A percentile compares a stretch with the other conserved stretches of the same genome.
These are phyloP conservation scores for Zosterops borbonicus DNA, from an alignment of 2,113 vertebrate species.

Conservation along the genomic window DNA sequence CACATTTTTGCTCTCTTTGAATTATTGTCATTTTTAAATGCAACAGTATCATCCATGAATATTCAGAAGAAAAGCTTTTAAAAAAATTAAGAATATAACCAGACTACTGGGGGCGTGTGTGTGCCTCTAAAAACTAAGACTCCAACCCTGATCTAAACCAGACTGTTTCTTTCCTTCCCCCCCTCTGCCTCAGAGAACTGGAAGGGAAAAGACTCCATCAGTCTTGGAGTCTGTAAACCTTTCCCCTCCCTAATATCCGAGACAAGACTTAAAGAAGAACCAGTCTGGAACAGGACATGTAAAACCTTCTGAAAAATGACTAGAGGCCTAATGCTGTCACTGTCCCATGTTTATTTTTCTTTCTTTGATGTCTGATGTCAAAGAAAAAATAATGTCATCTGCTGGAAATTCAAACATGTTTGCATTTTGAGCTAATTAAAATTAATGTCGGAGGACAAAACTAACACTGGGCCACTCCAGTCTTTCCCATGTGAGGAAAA, in stretches of 20 bases:
- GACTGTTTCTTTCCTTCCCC: constrained; percentile 52
- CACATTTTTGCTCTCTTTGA: constrained; percentile 12
- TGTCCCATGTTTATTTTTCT: constrained; percentile 78
- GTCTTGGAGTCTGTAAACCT: constrained; percentile 57
- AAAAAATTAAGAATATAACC: constrained; percentile 48
- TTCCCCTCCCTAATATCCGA: constrained; percentile 70
- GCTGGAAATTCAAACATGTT: constrained; percentile 75
- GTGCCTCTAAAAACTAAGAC: constrained; percentile 50
- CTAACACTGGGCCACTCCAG: constrained; percentile 63
- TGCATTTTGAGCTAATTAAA: constrained; percentile 82
- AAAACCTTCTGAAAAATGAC: constrained; percentile 78
- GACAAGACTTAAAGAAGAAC: constrained; percentile 72
- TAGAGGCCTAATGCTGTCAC: constrained; percentile 74
- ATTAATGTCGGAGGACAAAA: constrained; percentile 79
- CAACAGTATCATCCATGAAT: constrained; percentile 11
- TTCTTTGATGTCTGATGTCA: constrained; percentile 80
- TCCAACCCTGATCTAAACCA: constrained; percentile 77
- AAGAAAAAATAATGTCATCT: constrained; percentile 79
- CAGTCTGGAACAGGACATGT: constrained; percentile 72
- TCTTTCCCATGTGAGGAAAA: constrained; percentile 75
- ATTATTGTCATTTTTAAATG: constrained; percentile 44
- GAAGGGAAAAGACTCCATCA: constrained; percentile 73
- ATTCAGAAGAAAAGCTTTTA: constrained; percentile 51
- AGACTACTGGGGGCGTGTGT: constrained; percentile 20
- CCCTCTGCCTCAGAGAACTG: constrained; percentile 55